Conservation (phyloP, 2,797 vertebrate genomes). For the Gymnopithys bicolor region DNA sequence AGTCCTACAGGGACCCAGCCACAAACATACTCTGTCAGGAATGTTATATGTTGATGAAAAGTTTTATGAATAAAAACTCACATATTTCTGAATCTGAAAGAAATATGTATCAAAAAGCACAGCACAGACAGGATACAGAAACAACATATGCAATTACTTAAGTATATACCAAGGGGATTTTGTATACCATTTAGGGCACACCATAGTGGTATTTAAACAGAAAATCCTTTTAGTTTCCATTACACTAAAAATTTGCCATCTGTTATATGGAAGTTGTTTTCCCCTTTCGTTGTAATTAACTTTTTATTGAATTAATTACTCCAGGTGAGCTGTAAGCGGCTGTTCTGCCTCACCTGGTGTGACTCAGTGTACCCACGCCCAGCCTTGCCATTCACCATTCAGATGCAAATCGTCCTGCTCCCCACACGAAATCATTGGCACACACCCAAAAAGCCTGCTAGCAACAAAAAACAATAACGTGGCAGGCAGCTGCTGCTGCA, state of each 20-base stretch:
- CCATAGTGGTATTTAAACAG: not conserved
- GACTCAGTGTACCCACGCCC: not conserved
- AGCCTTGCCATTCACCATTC: conserved; percentile 22
- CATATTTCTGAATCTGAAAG: not conserved
- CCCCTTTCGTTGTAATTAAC: conserved; percentile 46
- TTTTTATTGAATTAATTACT: conserved; percentile 67
- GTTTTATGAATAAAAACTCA: not conserved
- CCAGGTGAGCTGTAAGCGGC: conserved; percentile 59
- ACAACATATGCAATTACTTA: not conserved
- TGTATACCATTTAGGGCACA: not conserved
- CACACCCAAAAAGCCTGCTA: conserved; percentile 29
- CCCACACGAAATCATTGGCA: not conserved
- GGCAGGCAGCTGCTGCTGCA: conserved; percentile 22
- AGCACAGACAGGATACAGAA: not conserved
- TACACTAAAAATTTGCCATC: conserved; percentile 42
- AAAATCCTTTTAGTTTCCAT: not conserved
- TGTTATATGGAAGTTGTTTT: conserved; percentile 38
- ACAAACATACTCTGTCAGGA: not conserved
- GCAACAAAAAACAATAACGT: conserved; percentile 13
- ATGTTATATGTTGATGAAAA: not conserved
- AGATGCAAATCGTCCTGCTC: conserved; percentile 38
- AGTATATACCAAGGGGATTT: not conserved
- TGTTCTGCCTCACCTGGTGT: conserved; percentile 46
- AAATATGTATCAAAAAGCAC: not conserved
- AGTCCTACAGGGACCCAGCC: not conserved